These are phyloP conservation scores for Lasioglossum marginatum DNA, from an alignment of 2,888 invertebrate genomes.

Conservation along the genomic window DNA sequence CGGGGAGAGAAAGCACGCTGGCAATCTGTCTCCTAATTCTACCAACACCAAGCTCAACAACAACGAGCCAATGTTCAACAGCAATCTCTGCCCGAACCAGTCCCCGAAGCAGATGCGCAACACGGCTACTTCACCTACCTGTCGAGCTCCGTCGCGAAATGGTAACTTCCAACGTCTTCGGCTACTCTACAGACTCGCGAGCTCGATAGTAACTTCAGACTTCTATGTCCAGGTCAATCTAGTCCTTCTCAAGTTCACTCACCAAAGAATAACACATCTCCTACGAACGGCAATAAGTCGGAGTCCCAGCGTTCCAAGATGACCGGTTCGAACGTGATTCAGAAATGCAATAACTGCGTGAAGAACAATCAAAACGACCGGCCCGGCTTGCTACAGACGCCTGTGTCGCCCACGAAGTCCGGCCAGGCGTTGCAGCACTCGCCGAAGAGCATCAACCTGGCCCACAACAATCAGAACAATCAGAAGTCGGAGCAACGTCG, in stretches of 20 bases:
- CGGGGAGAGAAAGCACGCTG: conserved; percentile 71
- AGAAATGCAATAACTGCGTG: conserved; percentile 81
- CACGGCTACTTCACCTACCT: conserved; percentile 81
- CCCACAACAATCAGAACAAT: conserved; percentile 76
- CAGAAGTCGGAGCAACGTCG: conserved; percentile 79
- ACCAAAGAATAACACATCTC: conserved; percentile 77
- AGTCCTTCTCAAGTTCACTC: conserved; percentile 80
- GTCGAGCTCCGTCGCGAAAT: conserved; percentile 79
- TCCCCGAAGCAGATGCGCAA: conserved; percentile 81
- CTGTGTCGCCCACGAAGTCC: conserved; percentile 82
- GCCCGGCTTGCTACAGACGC: conserved; percentile 80
- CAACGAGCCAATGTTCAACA: conserved; percentile 82
- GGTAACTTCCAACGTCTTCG: conserved; percentile 62
- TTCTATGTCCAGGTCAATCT: conserved; percentile 75
- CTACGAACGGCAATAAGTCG: conserved; percentile 74
- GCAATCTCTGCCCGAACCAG: conserved; percentile 78
- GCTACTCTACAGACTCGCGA: neutral
- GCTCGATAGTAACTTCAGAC: neutral
- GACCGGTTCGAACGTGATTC: conserved; percentile 64
- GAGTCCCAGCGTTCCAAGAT: conserved; percentile 75
- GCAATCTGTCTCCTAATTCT: conserved; percentile 73
- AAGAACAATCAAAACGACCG: conserved; percentile 81
- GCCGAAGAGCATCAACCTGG: conserved; percentile 76
- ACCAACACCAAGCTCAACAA: conserved; percentile 78
- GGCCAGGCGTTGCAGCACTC: conserved; percentile 77